These are phyloP conservation scores for Ornithoptera priamus DNA, from an alignment of 2,888 invertebrate genomes.

Conservation along the genomic window DNA sequence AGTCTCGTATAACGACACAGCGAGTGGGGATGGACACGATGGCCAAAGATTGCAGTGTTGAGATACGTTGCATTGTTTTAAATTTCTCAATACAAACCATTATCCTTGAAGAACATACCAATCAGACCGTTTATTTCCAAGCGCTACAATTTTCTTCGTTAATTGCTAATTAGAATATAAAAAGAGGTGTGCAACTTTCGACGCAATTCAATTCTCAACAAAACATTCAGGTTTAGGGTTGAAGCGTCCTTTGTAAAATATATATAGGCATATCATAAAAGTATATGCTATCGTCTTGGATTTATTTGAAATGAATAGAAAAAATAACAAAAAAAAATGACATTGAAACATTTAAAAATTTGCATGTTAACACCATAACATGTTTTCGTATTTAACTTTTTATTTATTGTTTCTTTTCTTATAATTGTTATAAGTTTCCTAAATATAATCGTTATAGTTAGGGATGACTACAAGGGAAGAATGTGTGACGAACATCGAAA, in stretches of 20 bases:
- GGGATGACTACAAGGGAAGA: constrained; percentile 20
- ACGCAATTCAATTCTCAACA: too few species aligned
- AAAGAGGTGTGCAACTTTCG: constrained; percentile 12
- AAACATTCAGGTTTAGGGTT: too few species aligned
- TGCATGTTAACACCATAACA: too few species aligned
- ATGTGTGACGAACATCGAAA: constrained; percentile 17
- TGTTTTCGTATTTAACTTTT: too few species aligned
- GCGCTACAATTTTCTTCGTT: constrained; percentile 41
- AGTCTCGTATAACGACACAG: constrained; percentile 17
- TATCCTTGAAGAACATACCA: constrained; percentile 60
- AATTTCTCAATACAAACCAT: constrained; percentile 48
- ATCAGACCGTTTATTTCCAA: constrained; percentile 64
- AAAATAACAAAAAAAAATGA: too few species aligned
- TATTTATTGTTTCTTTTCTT: too few species aligned
- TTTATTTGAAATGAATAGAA: too few species aligned
- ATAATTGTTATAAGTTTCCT: not conserved
- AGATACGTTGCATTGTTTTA: constrained; percentile 53
- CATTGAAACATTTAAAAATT: too few species aligned
- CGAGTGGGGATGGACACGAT: constrained; percentile 26
- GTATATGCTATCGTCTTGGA: too few species aligned
- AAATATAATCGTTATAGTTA: not conserved
- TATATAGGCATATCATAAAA: too few species aligned
- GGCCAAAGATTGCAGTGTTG: constrained; percentile 32
- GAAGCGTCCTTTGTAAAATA: too few species aligned
- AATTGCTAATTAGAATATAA: constrained; percentile 25